Percentiles rank a stretch among this genome's conserved stretches.
phyloP scores from a whole-genome alignment of 2,888 invertebrate genomes.

The Leucania comma region DNA sequence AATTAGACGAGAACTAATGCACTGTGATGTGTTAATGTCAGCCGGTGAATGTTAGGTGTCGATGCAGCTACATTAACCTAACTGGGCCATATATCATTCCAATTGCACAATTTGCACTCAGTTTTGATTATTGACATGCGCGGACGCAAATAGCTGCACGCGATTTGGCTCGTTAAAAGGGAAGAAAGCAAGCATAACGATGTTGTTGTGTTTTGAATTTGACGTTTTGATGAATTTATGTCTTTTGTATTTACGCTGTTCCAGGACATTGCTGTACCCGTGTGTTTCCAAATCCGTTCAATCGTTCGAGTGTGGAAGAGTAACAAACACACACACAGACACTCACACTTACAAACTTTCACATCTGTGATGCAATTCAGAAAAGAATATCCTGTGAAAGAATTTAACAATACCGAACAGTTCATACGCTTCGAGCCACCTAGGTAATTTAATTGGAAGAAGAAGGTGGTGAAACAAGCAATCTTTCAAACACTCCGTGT shows the following conservation, averaged over 20 bases:
- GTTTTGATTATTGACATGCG: conserved; percentile 42
- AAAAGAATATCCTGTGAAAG: not conserved
- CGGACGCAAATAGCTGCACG: conserved; percentile 34
- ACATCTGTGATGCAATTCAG: too few relatives aligned
- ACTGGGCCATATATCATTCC: conserved; percentile 37
- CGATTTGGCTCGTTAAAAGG: conserved; percentile 16
- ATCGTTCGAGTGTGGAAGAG: too few relatives aligned
- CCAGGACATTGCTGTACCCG: too few relatives aligned
- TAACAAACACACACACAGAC: too few relatives aligned
- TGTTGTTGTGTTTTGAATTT: not conserved
- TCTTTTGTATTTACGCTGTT: too few relatives aligned
- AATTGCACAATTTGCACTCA: conserved; percentile 45
- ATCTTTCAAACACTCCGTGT: conserved; percentile 13
- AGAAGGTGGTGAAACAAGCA: not conserved
- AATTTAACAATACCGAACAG: not conserved
- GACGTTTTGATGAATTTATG: not conserved
- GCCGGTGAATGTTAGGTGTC: conserved; percentile 39
- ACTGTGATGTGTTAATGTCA: conserved; percentile 40
- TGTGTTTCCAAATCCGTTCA: too few relatives aligned
- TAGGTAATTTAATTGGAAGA: not conserved
- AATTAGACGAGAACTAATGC: conserved; percentile 38
- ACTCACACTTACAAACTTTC: too few relatives aligned
- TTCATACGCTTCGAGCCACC: not conserved
- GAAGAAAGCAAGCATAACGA: not conserved
- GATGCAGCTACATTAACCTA: conserved; percentile 29